Conservation (phyloP, 2,113 vertebrate species). For the Sinocyclocheilus grahami region DNA sequence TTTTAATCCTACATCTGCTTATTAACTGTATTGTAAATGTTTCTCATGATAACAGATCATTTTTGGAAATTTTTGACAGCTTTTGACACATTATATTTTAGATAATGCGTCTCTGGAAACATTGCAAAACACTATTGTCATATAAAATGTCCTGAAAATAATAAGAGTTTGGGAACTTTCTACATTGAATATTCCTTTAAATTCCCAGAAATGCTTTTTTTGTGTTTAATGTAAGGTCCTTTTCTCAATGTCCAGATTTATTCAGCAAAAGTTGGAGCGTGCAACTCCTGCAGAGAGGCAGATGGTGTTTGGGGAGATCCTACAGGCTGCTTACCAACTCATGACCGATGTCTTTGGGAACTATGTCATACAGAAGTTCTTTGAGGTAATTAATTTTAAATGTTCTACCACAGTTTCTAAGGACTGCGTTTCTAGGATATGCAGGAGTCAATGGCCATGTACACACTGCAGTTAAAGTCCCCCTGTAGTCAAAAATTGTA, state of each 20-base stretch:
- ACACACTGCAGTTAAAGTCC: no score
- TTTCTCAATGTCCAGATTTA: conserved; percentile 80
- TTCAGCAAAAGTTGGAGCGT: conserved; percentile 96
- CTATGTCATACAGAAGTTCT: conserved; percentile 99
- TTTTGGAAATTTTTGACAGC: background rate
- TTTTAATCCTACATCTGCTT: background rate
- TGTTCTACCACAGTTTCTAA: background rate
- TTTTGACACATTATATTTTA: background rate
- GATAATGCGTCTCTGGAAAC: background rate
- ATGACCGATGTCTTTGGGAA: conserved; percentile 99
- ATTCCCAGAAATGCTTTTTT: background rate
- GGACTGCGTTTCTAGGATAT: background rate
- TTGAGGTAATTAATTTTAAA: conserved; percentile 79
- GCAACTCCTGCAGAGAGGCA: conserved; percentile 97
- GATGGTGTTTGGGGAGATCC: conserved; percentile 98
- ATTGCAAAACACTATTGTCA: background rate
- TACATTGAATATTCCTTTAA: background rate
- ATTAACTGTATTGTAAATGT: background rate
- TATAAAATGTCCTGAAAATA: background rate
- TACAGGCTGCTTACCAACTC: conserved; percentile 97
- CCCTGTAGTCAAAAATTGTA: no score
- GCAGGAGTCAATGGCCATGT: background rate
- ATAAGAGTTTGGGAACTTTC: background rate
- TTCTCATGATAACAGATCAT: background rate
- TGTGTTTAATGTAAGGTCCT: background rate